A percentile compares a stretch with the other conserved stretches of the same genome.
phyloP scores from a whole-genome alignment of 1,140 invertebrate genomes.

The Pogonomyrmex barbatus region DNA sequence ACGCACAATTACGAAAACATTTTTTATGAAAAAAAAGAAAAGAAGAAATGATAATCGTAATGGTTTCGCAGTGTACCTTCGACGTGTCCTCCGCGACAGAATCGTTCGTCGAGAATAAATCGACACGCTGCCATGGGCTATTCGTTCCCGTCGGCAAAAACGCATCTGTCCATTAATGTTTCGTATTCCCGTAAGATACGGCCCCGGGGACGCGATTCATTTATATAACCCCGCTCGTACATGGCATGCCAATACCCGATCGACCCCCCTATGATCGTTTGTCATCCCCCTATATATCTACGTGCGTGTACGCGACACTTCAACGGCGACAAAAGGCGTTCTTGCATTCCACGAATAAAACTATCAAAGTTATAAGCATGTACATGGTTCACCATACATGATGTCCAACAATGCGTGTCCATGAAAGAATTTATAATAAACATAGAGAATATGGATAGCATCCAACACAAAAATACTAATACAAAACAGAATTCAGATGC shows the following conservation, averaged over 20 bases:
- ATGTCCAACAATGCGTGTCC: not conserved
- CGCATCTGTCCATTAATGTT: conserved; percentile 84
- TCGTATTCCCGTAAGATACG: conserved; percentile 83
- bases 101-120: conserved; percentile 81
- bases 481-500: not conserved
- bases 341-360: conserved; percentile 61
- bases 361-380: not conserved
- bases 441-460: not conserved
- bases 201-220: conserved; percentile 83
- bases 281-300: conserved; percentile 75
- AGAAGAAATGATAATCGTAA: conserved; percentile 49
- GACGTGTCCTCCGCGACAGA: conserved; percentile 75
- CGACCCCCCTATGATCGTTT: conserved; percentile 82
- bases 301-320: conserved; percentile 23
- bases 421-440: conserved; percentile 5
- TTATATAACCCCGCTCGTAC: conserved; percentile 80
- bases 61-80: conserved; percentile 55
- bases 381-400: not conserved
- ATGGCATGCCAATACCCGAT: conserved; percentile 84
- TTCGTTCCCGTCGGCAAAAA: conserved; percentile 83
- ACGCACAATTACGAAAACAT: conserved; percentile 28
- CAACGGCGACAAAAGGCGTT: conserved; percentile 44
- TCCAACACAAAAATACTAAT: not conserved
- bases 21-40: conserved; percentile 37
- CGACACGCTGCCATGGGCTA: conserved; percentile 79